Conservation (phyloP, 2,797 vertebrate genomes). For the Oreochromis mossambicus region DNA sequence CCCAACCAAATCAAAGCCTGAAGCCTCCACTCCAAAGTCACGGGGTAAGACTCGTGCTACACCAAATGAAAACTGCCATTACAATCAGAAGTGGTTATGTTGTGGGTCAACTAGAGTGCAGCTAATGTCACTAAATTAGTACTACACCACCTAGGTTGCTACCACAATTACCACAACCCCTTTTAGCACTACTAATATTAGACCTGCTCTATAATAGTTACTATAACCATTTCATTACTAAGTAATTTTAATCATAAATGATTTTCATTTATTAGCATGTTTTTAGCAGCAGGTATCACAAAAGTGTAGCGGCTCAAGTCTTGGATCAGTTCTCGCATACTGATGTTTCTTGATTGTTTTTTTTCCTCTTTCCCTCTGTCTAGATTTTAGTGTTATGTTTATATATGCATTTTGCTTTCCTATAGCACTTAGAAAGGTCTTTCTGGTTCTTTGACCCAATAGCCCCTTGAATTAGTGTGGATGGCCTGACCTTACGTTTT, state of each 20-base stretch:
- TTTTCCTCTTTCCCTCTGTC: background rate
- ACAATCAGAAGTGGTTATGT: background rate
- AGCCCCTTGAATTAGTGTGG: background rate
- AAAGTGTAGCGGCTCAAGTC: background rate
- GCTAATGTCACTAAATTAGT: background rate
- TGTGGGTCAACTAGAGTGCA: background rate
- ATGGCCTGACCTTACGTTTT: background rate
- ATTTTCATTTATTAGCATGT: background rate
- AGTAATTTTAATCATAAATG: background rate
- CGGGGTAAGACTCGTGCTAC: conserved; percentile 37
- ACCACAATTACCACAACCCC: background rate
- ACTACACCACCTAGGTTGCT: background rate
- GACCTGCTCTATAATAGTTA: background rate
- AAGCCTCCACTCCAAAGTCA: conserved; percentile 52
- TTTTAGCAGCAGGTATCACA: background rate
- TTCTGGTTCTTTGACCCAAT: background rate
- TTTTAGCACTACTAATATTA: background rate
- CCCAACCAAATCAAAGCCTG: conserved; percentile 14
- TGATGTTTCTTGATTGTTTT: background rate
- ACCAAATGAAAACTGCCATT: background rate
- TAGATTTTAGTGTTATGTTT: background rate
- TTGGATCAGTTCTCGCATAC: background rate
- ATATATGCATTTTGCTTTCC: background rate
- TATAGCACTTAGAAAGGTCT: background rate
- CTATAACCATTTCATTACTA: background rate